Base-by-base conservation (phyloP, 2,113 vertebrate species). In the Myrmecophaga tridactyla region DNA sequence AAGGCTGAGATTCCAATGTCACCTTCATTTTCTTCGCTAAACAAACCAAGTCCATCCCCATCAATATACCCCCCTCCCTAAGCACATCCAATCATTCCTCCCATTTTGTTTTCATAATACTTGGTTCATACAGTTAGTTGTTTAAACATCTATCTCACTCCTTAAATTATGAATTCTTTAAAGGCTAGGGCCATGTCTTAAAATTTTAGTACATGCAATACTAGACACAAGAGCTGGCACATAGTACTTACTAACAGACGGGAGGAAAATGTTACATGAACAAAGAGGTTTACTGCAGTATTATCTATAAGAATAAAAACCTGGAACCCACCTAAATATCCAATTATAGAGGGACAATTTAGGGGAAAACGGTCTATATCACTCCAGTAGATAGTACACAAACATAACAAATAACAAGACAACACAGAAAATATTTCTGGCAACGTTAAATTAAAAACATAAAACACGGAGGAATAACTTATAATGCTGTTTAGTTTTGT, bases 291-390 rank as follows among this genome's bases (percentile, higher is more conserved):
- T 53, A 92, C 34, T 70, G 78, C 36, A 88, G 90, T 77, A 90
- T 60, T 75, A 92, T 46, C 65, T 85, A 77, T 36, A 65, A 90
- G 75, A 95, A 89, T 51, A 92, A 93, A 96, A 91, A n/a, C 51
- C 48, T 80, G 29, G 36, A 95, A 80, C 58, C 56, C 63, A 89
- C 41, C 75, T 83, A 96, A 78, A 83, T 94, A 88, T 31, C 63
- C 29, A 41, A 92, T 58, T 81, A 84, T 1, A 69, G 31, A 92
- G 36, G 41, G 94, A 73, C 8, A 36, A 84, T 60, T 86, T 65
- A 86, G 25, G 75, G 48, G 3, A 21, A 96, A 94, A 83, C 27
- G 41, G 48, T 41, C 10, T 51, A 51, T 93, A 89, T 81, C n/a
- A 39, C 18, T 72, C 36, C 27, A 83, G 67, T 12, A 67, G 91